A percentile compares a stretch with the other conserved stretches of the same genome.
phyloP scores from a whole-genome alignment of 2,113 vertebrate species.

The Reinhardtius hippoglossoides region DNA sequence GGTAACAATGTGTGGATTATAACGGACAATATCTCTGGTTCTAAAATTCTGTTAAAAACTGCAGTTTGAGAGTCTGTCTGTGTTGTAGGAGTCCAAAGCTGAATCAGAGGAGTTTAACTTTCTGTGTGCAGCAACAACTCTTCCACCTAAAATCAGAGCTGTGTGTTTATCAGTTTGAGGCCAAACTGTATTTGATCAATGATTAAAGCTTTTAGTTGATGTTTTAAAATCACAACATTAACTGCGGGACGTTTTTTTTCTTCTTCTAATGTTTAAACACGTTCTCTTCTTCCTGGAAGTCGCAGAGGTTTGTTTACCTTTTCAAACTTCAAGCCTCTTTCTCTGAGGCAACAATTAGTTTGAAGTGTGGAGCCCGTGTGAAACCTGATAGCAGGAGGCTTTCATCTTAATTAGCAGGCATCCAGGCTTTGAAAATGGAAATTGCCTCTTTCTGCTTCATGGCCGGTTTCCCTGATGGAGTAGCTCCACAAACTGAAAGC shows the following conservation, averaged over 20 bases:
- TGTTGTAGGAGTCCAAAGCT: too few species aligned
- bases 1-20: background rate
- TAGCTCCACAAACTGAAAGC: conserved; percentile 19
- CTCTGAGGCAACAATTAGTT: conserved; percentile 39
- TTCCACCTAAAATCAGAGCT: too few species aligned
- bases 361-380: conserved; percentile 27
- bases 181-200: too few species aligned
- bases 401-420: conserved; percentile 51
- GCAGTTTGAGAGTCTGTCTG: too few species aligned
- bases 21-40: background rate
- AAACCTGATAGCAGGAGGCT: conserved; percentile 43
- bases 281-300: background rate
- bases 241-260: too few species aligned
- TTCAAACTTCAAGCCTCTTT: conserved; percentile 15
- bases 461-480: conserved; percentile 35
- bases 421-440: conserved; percentile 54
- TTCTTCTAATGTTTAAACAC: background rate
- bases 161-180: too few species aligned
- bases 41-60: background rate
- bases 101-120: too few species aligned
- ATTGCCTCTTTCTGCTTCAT: conserved; percentile 44
- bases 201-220: too few species aligned
- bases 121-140: too few species aligned
- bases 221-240: too few species aligned
- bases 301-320: conserved; percentile 12